Conservation (phyloP, 1,140 invertebrate species). For the Meloidogyne floridensis region DNA sequence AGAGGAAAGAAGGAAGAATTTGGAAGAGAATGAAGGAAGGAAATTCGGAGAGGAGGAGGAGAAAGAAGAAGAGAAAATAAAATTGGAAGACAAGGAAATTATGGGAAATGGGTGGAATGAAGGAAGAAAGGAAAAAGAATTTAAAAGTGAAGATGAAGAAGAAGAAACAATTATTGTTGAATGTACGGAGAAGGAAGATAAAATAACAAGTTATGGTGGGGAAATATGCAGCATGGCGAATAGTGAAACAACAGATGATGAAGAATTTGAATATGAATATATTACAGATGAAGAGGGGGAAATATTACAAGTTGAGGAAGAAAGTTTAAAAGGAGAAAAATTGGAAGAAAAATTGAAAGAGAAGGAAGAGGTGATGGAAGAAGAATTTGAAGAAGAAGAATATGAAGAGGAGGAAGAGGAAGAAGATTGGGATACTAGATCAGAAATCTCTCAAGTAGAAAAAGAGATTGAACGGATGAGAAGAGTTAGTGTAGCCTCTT, state of each 20-base stretch:
- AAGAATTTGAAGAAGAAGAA: conserved; percentile 12
- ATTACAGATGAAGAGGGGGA: conserved; percentile 10
- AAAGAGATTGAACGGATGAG: conserved; percentile 28
- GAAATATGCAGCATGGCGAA: background rate
- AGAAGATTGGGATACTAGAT: conserved; percentile 21
- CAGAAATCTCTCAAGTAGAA: conserved; percentile 26
- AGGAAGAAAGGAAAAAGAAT: background rate
- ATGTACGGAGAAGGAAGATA: background rate
- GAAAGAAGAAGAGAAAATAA: background rate
- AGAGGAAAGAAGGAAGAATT: background rate
- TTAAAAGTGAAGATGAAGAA: background rate
- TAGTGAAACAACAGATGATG: conserved; percentile 29
- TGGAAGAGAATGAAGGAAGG: background rate
- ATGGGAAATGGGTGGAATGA: background rate
- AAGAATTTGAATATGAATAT: conserved; percentile 12
- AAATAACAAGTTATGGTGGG: background rate
- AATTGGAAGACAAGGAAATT: no score
- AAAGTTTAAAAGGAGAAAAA: background rate
- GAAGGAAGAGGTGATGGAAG: conserved; percentile 7
- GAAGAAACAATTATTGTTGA: background rate
- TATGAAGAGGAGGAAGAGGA: conserved; percentile 3
- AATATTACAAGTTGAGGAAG: background rate
- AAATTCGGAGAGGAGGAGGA: background rate
- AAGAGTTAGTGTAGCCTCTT: conserved; percentile 6
- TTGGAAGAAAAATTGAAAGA: background rate